A percentile compares a stretch with the other conserved stretches of the same genome.
These are phyloP conservation scores for Perdix hodgsoniae DNA, from an alignment of 2,797 vertebrate genomes.

Conservation along the genomic window DNA sequence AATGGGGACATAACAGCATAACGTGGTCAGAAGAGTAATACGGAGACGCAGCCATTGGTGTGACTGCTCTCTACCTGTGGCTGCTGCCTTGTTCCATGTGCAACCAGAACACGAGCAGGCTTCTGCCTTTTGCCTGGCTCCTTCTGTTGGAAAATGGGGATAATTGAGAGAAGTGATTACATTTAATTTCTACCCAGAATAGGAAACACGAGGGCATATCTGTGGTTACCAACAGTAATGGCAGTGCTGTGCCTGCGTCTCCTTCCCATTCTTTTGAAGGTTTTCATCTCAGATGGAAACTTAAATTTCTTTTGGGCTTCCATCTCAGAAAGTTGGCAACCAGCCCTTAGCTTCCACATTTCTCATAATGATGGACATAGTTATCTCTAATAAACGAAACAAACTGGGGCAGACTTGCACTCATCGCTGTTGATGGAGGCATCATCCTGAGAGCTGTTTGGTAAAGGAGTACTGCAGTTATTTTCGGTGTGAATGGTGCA, in stretches of 20 bases:
- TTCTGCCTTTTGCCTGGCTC: background rate
- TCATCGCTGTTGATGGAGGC: background rate
- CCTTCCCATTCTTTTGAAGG: accelerated
- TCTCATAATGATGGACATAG: background rate
- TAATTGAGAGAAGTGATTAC: background rate
- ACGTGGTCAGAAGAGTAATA: no score
- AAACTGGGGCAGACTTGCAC: background rate
- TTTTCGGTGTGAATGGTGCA: background rate
- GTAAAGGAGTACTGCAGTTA: background rate
- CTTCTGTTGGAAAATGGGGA: background rate
- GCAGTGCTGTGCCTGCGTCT: background rate
- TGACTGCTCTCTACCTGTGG: background rate
- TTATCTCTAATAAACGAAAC: background rate
- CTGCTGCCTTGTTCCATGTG: background rate
- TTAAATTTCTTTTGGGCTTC: no score
- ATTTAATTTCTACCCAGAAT: background rate
- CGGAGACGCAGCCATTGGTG: no score
- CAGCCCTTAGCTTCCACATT: background rate
- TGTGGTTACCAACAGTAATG: background rate
- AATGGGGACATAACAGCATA: no score
- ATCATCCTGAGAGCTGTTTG: background rate
- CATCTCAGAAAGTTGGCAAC: no score
- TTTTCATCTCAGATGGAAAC: background rate
- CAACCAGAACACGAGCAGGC: background rate
- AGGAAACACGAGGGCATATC: background rate